phyloP scores from a whole-genome alignment of 2,888 invertebrate species.

The Peribatodes rhomboidaria region DNA sequence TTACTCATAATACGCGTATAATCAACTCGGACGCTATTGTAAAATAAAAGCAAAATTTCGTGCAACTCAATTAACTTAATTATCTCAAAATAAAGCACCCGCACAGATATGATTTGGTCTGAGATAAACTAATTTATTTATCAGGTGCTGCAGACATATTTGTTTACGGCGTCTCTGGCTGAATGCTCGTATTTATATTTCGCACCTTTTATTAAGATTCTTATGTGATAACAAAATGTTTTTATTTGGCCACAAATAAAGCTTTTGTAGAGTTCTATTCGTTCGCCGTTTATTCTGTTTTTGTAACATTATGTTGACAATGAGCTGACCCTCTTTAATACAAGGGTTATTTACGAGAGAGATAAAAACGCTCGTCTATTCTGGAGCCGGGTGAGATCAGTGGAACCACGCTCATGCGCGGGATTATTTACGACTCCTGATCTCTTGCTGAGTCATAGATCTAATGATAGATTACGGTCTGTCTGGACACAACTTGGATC shows the following conservation, averaged over 20 bases:
- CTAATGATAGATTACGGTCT: conserved; percentile 7
- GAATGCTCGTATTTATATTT: conserved; percentile 9
- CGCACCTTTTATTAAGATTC: conserved; percentile 20
- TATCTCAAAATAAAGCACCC: not conserved
- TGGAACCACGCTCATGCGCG: conserved; percentile 3
- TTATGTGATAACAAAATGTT: conserved; percentile 11
- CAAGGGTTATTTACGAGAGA: conserved; percentile 32
- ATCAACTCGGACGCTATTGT: too few relatives aligned
- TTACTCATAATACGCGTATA: too few relatives aligned
- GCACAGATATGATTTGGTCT: not conserved
- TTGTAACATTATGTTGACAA: conserved; percentile 27
- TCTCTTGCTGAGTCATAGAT: conserved; percentile 14
- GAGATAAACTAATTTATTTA: not conserved
- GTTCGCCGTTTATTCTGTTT: conserved; percentile 27
- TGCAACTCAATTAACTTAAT: conserved; percentile 3
- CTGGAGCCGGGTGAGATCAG: not conserved
- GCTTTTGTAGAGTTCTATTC: conserved; percentile 15
- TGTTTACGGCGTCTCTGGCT: too few relatives aligned
- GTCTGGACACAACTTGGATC: not conserved
- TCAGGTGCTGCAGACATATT: not conserved
- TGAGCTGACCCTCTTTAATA: conserved; percentile 33
- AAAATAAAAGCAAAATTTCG: not conserved
- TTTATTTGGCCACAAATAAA: conserved; percentile 14
- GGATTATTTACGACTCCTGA: conserved; percentile 29
- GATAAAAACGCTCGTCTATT: conserved; percentile 20